A percentile compares a stretch with the other conserved stretches of the same genome.
Evolutionary conservation across 1,140 invertebrate species (phyloP).

Genomic region (Hylyphantes graminicola): DNA sequence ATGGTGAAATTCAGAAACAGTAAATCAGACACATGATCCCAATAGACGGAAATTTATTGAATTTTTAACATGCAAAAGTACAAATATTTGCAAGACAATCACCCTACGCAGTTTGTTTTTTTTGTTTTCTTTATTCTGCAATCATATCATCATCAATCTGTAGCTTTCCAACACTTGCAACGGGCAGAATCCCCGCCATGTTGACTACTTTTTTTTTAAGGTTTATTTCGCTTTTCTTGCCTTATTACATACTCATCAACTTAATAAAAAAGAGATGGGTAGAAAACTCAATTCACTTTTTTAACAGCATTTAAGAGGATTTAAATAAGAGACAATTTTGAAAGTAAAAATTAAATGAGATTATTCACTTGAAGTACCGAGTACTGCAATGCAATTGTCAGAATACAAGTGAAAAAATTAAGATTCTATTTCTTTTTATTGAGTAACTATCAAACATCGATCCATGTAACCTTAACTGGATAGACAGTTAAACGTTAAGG

Average conservation of each 20-base stretch:
- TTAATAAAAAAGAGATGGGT: not conserved
- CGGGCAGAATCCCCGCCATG: slow-evolving; percentile 24
- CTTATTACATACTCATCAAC: too few species aligned
- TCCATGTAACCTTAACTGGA: too few species aligned
- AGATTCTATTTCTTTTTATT: too few species aligned
- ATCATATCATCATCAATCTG: slow-evolving; percentile 36
- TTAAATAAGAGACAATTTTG: not conserved
- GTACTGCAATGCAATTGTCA: too few species aligned
- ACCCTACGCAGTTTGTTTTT: slow-evolving; percentile 59
- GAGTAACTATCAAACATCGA: too few species aligned
- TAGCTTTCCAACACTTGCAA: slow-evolving; percentile 51
- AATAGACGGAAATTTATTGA: slow-evolving; percentile 61
- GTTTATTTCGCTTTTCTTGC: too few species aligned
- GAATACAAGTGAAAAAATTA: too few species aligned
- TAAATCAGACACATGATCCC: slow-evolving; percentile 6
- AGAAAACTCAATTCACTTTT: not conserved
- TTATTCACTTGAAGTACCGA: too few species aligned
- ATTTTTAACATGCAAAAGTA: slow-evolving; percentile 61
- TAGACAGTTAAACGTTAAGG: too few species aligned
- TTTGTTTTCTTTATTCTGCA: slow-evolving; percentile 28
- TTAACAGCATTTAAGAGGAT: not conserved
- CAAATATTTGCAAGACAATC: slow-evolving; percentile 61
- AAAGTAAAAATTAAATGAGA: not conserved
- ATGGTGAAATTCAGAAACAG: not conserved
- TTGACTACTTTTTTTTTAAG: not conserved